Conservation (phyloP, 1,140 invertebrate genomes). For the Pantala flavescens region DNA sequence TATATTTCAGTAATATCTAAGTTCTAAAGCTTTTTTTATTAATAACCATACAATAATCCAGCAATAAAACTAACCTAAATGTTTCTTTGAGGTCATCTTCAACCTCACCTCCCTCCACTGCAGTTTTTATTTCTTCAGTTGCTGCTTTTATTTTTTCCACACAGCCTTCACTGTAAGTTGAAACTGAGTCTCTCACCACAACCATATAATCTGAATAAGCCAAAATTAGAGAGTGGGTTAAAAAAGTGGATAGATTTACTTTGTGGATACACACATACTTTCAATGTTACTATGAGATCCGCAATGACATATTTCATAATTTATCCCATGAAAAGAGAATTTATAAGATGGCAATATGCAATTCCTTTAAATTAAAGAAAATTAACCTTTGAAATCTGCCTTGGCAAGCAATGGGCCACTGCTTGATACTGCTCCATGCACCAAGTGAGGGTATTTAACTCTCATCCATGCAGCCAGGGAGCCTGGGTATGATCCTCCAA, state of each 20-base stretch:
- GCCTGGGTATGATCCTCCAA: slow-evolving; percentile 89
- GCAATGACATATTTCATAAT: too few species aligned
- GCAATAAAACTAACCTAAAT: slow-evolving; percentile 46
- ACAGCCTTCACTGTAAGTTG: slow-evolving; percentile 50
- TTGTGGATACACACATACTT: too few species aligned
- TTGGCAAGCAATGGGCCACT: slow-evolving; percentile 77
- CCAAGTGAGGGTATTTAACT: slow-evolving; percentile 80
- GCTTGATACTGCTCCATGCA: slow-evolving; percentile 73
- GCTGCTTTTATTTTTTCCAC: slow-evolving; percentile 49
- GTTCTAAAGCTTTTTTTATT: slow-evolving; percentile 16
- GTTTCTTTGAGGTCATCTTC: slow-evolving; percentile 50
- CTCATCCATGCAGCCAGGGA: slow-evolving; percentile 82
- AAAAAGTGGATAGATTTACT: slow-evolving; percentile 30
- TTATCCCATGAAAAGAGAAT: too few species aligned
- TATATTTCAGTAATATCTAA: slow-evolving; percentile 16
- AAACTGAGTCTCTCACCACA: slow-evolving; percentile 58
- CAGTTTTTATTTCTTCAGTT: slow-evolving; percentile 49
- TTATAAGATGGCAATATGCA: too few species aligned
- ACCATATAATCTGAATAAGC: slow-evolving; percentile 54
- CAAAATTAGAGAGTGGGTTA: too few species aligned
- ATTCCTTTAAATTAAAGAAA: background rate
- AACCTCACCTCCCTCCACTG: slow-evolving; percentile 49
- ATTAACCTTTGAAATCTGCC: slow-evolving; percentile 64
- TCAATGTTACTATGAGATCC: too few species aligned
- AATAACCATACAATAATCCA: slow-evolving; percentile 16